Percentiles rank a stretch among this genome's conserved stretches.
Evolutionary conservation across 1,140 invertebrate genomes (phyloP).

Genomic region (Tetraneura akinire): DNA sequence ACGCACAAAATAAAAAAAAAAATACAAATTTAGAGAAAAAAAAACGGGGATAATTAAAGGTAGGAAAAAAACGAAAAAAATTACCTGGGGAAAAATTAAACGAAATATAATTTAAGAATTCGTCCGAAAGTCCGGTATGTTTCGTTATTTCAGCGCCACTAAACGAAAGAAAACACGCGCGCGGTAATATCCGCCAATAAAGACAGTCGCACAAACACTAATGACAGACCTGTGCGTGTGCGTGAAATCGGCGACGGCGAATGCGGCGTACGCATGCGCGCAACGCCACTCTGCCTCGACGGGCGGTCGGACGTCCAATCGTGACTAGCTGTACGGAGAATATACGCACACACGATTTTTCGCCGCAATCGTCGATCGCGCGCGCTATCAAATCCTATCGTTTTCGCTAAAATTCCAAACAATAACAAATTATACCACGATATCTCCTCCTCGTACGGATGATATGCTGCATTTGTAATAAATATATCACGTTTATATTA

Average conservation of each 20-base stretch:
- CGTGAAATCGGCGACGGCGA: background rate
- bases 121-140: too few relatives aligned
- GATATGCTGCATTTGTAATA: too few relatives aligned
- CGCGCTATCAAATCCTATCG: background rate
- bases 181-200: background rate
- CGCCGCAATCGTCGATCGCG: background rate
- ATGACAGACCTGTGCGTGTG: background rate
- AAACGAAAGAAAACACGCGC: too few relatives aligned
- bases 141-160: too few relatives aligned
- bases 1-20: too few relatives aligned
- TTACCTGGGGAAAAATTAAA: too few relatives aligned
- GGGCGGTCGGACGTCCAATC: background rate
- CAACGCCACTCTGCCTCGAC: background rate
- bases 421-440: background rate
- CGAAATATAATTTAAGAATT: too few relatives aligned
- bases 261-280: background rate
- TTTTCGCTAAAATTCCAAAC: background rate
- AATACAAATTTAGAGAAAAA: too few relatives aligned
- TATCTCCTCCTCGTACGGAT: too few relatives aligned
- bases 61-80: too few relatives aligned
- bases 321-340: background rate
- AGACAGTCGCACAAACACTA: constrained; percentile 42
- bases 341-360: background rate
- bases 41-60: too few relatives aligned
- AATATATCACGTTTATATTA: too few relatives aligned